Conservation (phyloP, 2,113 vertebrate genomes). For the Pipa parva region DNA sequence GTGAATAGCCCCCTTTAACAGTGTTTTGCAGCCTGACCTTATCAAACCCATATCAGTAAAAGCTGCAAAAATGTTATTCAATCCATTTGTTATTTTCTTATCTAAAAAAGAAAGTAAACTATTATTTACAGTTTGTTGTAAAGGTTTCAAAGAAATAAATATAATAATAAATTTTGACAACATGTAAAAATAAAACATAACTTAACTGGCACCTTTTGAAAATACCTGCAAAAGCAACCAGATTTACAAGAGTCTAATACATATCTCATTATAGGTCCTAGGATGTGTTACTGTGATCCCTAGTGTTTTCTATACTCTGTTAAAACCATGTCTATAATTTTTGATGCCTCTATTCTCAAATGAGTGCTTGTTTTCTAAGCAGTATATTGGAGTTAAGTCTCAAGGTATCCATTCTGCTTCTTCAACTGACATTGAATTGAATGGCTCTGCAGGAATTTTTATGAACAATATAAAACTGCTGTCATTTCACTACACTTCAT, state of each 20-base stretch:
- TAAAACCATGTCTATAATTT: slow-evolving; percentile 1
- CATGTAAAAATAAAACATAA: background rate
- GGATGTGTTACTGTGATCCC: background rate
- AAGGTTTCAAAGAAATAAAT: background rate
- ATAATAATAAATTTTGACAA: background rate
- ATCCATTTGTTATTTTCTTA: background rate
- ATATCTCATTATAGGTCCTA: background rate
- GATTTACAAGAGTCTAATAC: background rate
- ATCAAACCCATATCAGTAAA: background rate
- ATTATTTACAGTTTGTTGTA: too few relatives aligned
- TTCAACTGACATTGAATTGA: slow-evolving; percentile 6
- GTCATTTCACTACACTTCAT: slow-evolving; percentile 2
- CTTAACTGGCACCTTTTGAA: background rate
- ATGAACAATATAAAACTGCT: slow-evolving; percentile 5
- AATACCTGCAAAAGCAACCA: background rate
- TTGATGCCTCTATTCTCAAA: background rate
- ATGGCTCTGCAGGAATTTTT: slow-evolving; percentile 8
- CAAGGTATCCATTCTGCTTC: slow-evolving; percentile 5
- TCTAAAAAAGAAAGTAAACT: too few relatives aligned
- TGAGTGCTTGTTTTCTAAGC: background rate
- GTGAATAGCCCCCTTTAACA: too few relatives aligned
- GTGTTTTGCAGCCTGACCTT: background rate
- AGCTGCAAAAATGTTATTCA: background rate
- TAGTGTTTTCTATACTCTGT: background rate
- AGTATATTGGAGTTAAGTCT: slow-evolving; percentile 15